Evolutionary conservation across 1,140 invertebrate species (phyloP), one percentile per base, ranked within the genome.

Genomic region (Bombus polaris): DNA sequence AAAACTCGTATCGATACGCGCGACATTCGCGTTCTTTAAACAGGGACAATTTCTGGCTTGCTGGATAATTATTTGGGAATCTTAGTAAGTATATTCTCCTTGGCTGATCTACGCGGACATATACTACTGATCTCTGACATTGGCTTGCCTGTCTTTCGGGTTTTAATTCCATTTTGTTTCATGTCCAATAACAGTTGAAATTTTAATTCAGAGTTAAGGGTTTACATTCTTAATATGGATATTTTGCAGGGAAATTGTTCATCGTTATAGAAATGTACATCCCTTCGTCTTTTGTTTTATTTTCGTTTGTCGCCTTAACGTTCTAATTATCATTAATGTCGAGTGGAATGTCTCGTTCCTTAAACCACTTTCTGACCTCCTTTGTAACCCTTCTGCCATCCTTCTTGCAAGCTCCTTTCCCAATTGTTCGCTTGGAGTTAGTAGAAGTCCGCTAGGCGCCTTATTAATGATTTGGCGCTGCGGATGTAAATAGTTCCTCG

Each of bases 281-380:
- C 75, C 78, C 80, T 87, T 78, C 78, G n/a, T 80, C 66, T 68
- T 42, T 70, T 25, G 68, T n/a, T 81, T 70, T 86, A 73, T 80
- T 87, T 79, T 76, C 74, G 89, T 92, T 92, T 90, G 92, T 92
- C 89, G 90, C 92, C 91, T 92, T 90, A 93, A 93, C 91, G 91
- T 91, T 93, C 92, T 93, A 94, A 94, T 94, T 94, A 93, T 94
- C 93, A 92, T 93, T 94, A 94, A 91, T 91, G 92, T 91, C 72
- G 85, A 91, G 89, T 91, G 87, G 90, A 89, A 92, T 94, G 91
- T 94, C 93, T 94, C 90, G 92, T 93, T 82, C 86, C 88, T 90
- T 88, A 73, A 81, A 88, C 87, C 68, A 89, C 71, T 78, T 77
- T 39, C 53, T 76, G 79, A 68, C 75, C 78, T 53, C 12, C 28